A percentile compares a stretch with the other conserved stretches of the same genome.
These are phyloP conservation scores for Pammene fasciana DNA, from an alignment of 2,888 invertebrate species.

Conservation along the genomic window DNA sequence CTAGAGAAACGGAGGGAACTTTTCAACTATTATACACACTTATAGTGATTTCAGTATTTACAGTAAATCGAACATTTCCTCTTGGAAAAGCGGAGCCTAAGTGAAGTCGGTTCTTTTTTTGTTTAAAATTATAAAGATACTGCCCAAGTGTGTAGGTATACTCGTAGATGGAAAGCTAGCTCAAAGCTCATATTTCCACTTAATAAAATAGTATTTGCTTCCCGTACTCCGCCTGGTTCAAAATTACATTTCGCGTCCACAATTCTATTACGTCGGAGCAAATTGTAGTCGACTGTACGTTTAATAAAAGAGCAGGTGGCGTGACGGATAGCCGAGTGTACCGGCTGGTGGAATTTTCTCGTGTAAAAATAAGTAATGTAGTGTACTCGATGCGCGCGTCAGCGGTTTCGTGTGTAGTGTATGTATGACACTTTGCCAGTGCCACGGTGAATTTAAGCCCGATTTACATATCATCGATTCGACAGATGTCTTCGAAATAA, in stretches of 20 bases:
- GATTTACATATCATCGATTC: too few species aligned
- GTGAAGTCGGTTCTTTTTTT: too few species aligned
- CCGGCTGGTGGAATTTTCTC: constrained; percentile 15
- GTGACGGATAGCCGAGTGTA: constrained; percentile 34
- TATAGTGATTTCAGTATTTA: too few species aligned
- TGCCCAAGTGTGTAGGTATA: too few species aligned
- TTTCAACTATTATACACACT: too few species aligned
- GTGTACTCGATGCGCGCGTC: not conserved
- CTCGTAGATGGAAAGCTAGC: too few species aligned
- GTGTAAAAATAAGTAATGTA: constrained; percentile 30
- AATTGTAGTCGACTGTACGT: constrained; percentile 32
- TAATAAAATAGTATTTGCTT: constrained; percentile 9
- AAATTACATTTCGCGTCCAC: constrained; percentile 16
- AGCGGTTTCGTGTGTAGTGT: not conserved
- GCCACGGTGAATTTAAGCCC: not conserved
- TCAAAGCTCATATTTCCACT: not conserved
- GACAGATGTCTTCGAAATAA: too few species aligned
- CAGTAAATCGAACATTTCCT: too few species aligned
- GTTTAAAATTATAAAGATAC: too few species aligned
- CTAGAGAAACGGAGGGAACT: too few species aligned
- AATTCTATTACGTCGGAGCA: constrained; percentile 26
- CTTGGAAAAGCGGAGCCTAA: too few species aligned
- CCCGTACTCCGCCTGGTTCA: not conserved
- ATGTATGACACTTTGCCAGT: not conserved
- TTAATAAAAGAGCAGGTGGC: constrained; percentile 42